Evolutionary conservation across 2,797 vertebrate genomes (phyloP), one percentile per base, ranked within the genome.

Genomic region (Epinephelus coioides): DNA sequence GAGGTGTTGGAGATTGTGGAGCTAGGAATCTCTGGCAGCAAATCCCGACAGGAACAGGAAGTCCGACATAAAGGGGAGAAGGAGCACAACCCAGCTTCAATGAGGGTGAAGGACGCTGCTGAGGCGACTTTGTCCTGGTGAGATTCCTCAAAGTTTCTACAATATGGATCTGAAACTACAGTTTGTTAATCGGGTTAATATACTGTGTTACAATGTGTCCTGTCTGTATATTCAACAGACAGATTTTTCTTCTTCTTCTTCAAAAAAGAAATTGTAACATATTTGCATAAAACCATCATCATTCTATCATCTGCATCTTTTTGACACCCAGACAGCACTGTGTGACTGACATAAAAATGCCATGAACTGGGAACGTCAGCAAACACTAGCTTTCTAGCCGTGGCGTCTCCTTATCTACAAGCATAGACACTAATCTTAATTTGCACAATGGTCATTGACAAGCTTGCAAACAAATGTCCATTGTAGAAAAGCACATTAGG

Each of bases 1-100:
- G 98, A 99, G 88, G 98, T 99, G 23, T 88, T 99, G 88, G 98
- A 99, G 88, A 99, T 99, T 75, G 98, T 99, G 82, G 98, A 99
- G 92, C 91, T 99, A 78, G 98, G 98, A 69, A 98, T 99, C 88
- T 99, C 98, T 0, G 98, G 98, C 82, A 98, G 97, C 90, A 99
- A 99, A 85, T 99, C 98, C 61, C 96, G 96, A 86, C 96, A 96
- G 49, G 97, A 98, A 23, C 97, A 97, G 89, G 97, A 98, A 70
- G 95, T 98, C 73, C 95, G 97, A 44, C 97, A 98, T 90, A 99
- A 99, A 95, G 97, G 96, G 50, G 97, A 99, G 82, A 99, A 99
- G 85, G 97, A 99, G 77, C 97, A 96, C 91, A 99, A 97, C 88
- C 98, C 98, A 0, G 98, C 98, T 14, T 99, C 98, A 21, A 98